Base-by-base conservation (phyloP, 1,140 invertebrate genomes). In the Megalonaias nervosa region DNA sequence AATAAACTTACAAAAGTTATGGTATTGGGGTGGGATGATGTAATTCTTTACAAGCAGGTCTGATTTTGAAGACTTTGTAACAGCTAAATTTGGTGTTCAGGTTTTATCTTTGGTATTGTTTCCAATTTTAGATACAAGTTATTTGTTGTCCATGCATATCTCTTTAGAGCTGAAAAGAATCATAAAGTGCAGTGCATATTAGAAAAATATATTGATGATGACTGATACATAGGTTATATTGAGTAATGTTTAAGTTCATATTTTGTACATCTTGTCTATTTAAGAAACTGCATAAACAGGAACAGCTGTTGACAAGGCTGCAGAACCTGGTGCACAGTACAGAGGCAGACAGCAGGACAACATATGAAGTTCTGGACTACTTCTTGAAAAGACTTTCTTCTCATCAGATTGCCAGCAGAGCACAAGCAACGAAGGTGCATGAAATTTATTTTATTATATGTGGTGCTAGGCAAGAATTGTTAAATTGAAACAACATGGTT, bases 311-410 rank as follows among this genome's bases (percentile, higher is more conserved):
- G 31, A 91, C 92, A 16, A 96, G 97, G 89, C 92, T 99, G 62
- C 91, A 92, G 77, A 87, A 83, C 17, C 74, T 93, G 75, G 84
- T 93, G n/a, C 89, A 90, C 75, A 87, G 89, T 59, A 81, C 85
- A 91, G 94, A 70, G 92, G 93, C 81, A 68, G 89, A 89, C 72
- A 94, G 67, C 93, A 93, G 92, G 92, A 72, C 92, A 31, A 93
- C 94, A 61, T 94, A 93, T 77, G 96, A 98, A 88, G 95, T 98
- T 19, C 90, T 98, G n/a, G 95, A 97, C 85, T 98, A 98, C 90
- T 97, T 99, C 88, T 92, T 98, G 77, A 92, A 96, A 77, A 91
- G 97, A 65, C 91, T 99, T 1, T 95, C 95, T 56, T 97, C 96
- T 21, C 94, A 94, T 60, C 96, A 97, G 81, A 93, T 94, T 64